Base-by-base conservation (phyloP, 2,797 vertebrate species). In the Glossophaga mutica region DNA sequence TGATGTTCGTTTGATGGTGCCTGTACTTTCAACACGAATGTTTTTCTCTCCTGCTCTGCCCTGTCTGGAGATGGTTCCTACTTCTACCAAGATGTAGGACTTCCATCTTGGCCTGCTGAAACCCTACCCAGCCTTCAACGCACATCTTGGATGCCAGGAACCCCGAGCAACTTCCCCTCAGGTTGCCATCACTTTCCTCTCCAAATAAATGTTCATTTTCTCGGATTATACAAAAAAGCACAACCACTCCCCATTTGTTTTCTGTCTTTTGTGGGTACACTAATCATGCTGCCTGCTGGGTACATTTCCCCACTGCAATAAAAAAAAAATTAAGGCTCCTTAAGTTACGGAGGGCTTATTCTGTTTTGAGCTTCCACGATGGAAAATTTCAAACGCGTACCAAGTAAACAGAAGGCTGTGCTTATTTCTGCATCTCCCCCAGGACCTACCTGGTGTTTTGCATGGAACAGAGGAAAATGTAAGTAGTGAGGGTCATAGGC, bases 401-500 rank as follows among this genome's bases (percentile, higher is more conserved):
- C 59, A 65, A 94, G 82, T 95, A 92, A 94, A 87, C 92, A 95
- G 96, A 95, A 96, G 95, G 96, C 26, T 34, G 65, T 96, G 37
- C 96, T 96, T 97, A 89, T 91, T 94, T 94, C 88, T 91, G 46
- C 59, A 32, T 93, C 65, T 95, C 95, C 70, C 89, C 21, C 52
- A 87, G 89, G 89, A 89, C 34, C 67, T 26, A 81, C 93, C 52
- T 68, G 73, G 44, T 57, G 92, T 94, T 97, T 88, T 93, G 96
- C 94, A 65, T 89, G 94, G 48, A 71, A 78, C 77, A 89, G 94
- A 93, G 90, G 83, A 95, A 93, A 97, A 95, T 94, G 87, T 95
- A 96, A 95, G 96, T 91, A 89, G 96, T 94, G 87, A 96, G 83
- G 95, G 92, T 92, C 70, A 67, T 68, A 84, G 96, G 97, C 94